These are phyloP conservation scores for Eupithecia exiguata DNA, from an alignment of 2,888 invertebrate species.

Conservation along the genomic window DNA sequence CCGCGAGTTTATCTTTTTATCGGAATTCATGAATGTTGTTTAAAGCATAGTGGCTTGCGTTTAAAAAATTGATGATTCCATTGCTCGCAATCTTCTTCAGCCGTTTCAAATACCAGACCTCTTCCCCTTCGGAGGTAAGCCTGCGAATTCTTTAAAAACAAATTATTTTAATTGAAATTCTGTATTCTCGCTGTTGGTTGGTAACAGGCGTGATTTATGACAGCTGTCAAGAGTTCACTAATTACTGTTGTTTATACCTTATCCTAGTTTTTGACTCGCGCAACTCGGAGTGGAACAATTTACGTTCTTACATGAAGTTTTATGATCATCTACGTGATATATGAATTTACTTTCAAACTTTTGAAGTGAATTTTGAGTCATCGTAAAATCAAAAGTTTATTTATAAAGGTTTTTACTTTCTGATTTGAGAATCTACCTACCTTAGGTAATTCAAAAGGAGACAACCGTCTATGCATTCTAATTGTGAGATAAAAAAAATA, in stretches of 20 bases:
- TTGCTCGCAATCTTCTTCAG: conserved; percentile 14
- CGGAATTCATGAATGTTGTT: not conserved
- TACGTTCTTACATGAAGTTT: conserved; percentile 26
- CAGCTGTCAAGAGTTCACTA: conserved; percentile 56
- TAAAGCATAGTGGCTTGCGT: not conserved
- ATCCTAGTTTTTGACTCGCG: conserved; percentile 45
- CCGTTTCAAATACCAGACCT: conserved; percentile 15
- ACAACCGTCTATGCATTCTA: too few relatives aligned
- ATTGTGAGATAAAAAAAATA: too few relatives aligned
- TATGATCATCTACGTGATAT: conserved; percentile 18
- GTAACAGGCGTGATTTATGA: conserved; percentile 56
- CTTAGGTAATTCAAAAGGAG: too few relatives aligned
- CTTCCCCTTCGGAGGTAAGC: conserved; percentile 14
- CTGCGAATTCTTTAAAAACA: conserved; percentile 43
- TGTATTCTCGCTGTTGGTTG: conserved; percentile 49
- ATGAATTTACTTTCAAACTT: conserved; percentile 17
- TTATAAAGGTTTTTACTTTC: not conserved
- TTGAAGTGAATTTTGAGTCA: not conserved
- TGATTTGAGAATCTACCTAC: too few relatives aligned
- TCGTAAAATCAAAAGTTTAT: not conserved
- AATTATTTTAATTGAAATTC: conserved; percentile 53
- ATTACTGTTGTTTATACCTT: conserved; percentile 55
- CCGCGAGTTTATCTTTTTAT: not conserved
- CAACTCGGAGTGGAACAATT: conserved; percentile 25
- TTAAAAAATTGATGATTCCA: not conserved